phyloP scores from a whole-genome alignment of 2,888 invertebrate genomes.

The Blera fallax region DNA sequence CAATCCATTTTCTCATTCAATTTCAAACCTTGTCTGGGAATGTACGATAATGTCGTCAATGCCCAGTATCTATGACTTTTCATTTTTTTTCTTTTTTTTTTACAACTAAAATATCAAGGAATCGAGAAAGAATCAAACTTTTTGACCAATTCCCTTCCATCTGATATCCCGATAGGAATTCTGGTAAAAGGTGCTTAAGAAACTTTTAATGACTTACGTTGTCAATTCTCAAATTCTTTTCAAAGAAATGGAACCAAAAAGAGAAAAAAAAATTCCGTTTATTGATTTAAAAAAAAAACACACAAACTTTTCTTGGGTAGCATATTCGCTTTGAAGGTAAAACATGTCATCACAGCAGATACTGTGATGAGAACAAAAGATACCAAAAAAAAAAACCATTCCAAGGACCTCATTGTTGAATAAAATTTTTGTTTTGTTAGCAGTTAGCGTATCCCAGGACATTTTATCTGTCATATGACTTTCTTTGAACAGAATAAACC shows the following conservation, averaged over 20 bases:
- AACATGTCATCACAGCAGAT: slow-evolving; percentile 15
- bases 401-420: background rate
- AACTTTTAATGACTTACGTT: slow-evolving; percentile 60
- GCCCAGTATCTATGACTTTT: background rate
- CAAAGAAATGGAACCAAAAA: background rate
- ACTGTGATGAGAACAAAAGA: background rate
- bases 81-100: background rate
- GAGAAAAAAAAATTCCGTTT: background rate
- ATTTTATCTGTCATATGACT: slow-evolving; percentile 8
- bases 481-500: background rate
- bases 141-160: slow-evolving; percentile 44
- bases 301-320: background rate
- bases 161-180: slow-evolving; percentile 1
- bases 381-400: background rate
- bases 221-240: slow-evolving; percentile 34
- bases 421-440: background rate
- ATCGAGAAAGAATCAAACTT: background rate
- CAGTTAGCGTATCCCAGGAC: background rate
- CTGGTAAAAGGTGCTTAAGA: slow-evolving; percentile 38
- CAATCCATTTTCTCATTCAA: slow-evolving; percentile 36
- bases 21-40: slow-evolving; percentile 39
- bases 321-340: slow-evolving; percentile 12
- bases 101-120: slow-evolving; percentile 9
- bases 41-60: slow-evolving; percentile 37
- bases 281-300: slow-evolving; percentile 5